Conservation (phyloP, 2,113 vertebrate genomes). For the Etheostoma spectabile region DNA sequence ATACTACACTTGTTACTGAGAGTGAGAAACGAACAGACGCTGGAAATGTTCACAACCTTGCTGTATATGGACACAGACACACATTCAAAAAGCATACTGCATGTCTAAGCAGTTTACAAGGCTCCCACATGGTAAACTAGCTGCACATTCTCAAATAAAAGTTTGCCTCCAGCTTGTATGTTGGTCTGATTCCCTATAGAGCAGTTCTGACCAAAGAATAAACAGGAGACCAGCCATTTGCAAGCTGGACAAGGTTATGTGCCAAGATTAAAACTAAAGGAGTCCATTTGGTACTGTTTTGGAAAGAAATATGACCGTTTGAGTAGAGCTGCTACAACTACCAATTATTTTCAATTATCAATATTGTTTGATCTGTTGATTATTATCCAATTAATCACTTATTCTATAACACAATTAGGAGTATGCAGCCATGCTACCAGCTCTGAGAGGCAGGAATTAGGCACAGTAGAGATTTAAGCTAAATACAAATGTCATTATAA, state of each 20-base stretch:
- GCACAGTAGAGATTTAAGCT: too few relatives aligned
- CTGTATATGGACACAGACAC: constrained; percentile 5
- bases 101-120: constrained; percentile 19
- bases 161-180: background rate
- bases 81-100: background rate
- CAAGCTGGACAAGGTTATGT: background rate
- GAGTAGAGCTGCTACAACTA: background rate
- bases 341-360: background rate
- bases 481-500: background rate
- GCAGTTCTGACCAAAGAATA: background rate
- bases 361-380: background rate
- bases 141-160: constrained; percentile 12
- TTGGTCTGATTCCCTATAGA: background rate
- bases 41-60: constrained; percentile 11
- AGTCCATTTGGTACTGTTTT: background rate
- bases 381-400: background rate
- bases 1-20: constrained; percentile 10
- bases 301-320: background rate
- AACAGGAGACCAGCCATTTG: background rate
- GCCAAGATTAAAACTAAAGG: background rate
- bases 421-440: too few relatives aligned
- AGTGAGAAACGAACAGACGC: background rate
- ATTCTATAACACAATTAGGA: background rate
- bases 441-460: too few relatives aligned
- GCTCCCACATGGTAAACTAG: constrained; percentile 15